phyloP scores from a whole-genome alignment of 2,888 invertebrate species.

The Sepioteuthis lessoniana region DNA sequence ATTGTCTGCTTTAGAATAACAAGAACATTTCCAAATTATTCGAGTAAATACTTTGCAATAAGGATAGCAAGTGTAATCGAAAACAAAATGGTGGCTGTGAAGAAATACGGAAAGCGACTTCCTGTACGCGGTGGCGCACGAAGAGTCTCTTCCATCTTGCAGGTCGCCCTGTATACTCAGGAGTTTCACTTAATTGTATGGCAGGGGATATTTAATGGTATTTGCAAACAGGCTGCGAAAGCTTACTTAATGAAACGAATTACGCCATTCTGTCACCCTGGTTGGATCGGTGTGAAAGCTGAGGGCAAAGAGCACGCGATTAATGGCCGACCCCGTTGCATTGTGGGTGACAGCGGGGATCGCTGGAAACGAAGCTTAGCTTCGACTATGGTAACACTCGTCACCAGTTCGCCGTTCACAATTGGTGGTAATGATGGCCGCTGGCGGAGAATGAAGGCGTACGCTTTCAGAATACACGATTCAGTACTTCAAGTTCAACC shows the following conservation, averaged over 20 bases:
- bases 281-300: not conserved
- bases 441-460: not conserved
- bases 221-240: constrained; percentile 12
- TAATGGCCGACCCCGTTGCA: not conserved
- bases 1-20: no score
- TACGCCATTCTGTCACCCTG: not conserved
- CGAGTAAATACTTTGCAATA: no score
- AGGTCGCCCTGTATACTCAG: not conserved
- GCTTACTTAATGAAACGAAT: constrained; percentile 12
- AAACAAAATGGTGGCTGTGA: not conserved
- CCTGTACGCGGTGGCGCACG: not conserved
- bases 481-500: not conserved
- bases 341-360: constrained; percentile 20
- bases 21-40: no score
- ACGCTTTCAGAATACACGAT: not conserved
- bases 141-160: not conserved
- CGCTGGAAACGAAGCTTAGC: not conserved
- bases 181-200: not conserved
- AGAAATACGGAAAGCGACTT: constrained; percentile 16
- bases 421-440: constrained; percentile 33
- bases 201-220: constrained; percentile 16
- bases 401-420: not conserved
- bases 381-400: not conserved
- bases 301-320: not conserved
- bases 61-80: no score